Evolutionary conservation across 2,797 vertebrate species (phyloP).

Genomic region (Novumbra hubbsi): DNA sequence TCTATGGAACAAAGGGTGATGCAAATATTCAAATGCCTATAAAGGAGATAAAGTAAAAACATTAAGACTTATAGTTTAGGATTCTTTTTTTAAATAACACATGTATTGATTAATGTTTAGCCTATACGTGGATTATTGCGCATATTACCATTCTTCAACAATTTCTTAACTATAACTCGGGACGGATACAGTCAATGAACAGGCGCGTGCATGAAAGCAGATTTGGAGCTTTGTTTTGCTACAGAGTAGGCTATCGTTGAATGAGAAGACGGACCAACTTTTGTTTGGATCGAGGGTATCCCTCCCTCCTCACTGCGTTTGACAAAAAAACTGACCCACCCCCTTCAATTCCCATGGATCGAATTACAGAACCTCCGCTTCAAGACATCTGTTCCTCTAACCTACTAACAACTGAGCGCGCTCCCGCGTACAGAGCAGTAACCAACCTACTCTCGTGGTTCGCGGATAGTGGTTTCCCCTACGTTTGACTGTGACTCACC

Average conservation of each 20-base stretch:
- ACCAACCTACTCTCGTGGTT: conserved; percentile 35
- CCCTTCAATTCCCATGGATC: conserved; percentile 75
- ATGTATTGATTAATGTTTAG: neutral
- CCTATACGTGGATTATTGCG: neutral
- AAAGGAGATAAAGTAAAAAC: no score
- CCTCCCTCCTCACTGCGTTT: conserved; percentile 37
- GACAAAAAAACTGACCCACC: conserved; percentile 55
- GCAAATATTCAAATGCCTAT: no score
- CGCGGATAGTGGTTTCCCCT: conserved; percentile 21
- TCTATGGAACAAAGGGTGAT: no score
- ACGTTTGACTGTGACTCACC: conserved; percentile 17
- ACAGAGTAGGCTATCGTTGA: conserved; percentile 30
- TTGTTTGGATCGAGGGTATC: conserved; percentile 55
- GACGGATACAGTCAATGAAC: conserved; percentile 17
- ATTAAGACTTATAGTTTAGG: no score
- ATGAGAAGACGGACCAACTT: conserved; percentile 51
- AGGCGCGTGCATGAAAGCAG: conserved; percentile 41
- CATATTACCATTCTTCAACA: neutral
- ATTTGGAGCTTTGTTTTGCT: conserved; percentile 29
- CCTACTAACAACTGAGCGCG: conserved; percentile 62
- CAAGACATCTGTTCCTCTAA: conserved; percentile 63
- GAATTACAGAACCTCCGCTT: conserved; percentile 64
- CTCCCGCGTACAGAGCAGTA: conserved; percentile 49
- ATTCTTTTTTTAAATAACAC: no score
- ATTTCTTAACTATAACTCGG: neutral